These are phyloP conservation scores for Calvadosia cruxmelitensis DNA, from an alignment of 30 jellyfish, hydroid and myxozoan genomes.

Conservation along the genomic window DNA sequence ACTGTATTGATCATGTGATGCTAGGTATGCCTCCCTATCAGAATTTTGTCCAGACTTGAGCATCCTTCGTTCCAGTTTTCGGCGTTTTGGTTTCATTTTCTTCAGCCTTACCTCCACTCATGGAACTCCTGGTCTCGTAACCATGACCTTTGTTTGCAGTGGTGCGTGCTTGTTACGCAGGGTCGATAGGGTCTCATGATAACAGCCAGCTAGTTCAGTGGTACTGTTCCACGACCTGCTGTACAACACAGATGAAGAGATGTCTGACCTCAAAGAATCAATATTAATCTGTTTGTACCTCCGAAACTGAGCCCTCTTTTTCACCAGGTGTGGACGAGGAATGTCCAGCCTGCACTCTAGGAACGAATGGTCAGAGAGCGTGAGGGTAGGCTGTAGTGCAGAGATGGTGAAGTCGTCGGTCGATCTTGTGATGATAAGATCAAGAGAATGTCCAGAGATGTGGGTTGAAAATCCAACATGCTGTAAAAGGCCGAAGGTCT, in stretches of 20 bases:
- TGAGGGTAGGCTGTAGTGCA: too few relatives aligned
- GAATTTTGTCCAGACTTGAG: too few relatives aligned
- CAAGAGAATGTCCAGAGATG: constrained; percentile 25
- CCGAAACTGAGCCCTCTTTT: too few relatives aligned
- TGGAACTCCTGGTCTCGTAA: constrained; percentile 14
- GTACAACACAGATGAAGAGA: constrained; percentile 24
- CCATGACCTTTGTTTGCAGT: constrained; percentile 5
- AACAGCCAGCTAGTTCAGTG: constrained; percentile 7
- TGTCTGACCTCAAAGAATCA: constrained; percentile 13
- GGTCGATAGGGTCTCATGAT: constrained; percentile 7
- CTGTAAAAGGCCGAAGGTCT: constrained; percentile 7
- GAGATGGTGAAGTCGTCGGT: constrained; percentile 14
- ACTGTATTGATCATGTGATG: too few relatives aligned
- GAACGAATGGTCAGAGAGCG: too few relatives aligned
- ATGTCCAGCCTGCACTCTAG: too few relatives aligned
- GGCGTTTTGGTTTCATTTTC: constrained; percentile 11
- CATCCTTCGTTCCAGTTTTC: constrained; percentile 18
- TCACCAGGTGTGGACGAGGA: too few relatives aligned
- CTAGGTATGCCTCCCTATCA: too few relatives aligned
- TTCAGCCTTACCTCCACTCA: constrained; percentile 9
- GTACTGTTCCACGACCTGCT: too few relatives aligned
- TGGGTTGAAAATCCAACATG: constrained; percentile 22
- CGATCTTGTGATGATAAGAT: constrained; percentile 11
- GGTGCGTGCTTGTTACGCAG: constrained; percentile 12
- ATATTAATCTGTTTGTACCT: constrained; percentile 7